phyloP scores from a whole-genome alignment of 2,113 vertebrate genomes.

The Delphinus delphis region DNA sequence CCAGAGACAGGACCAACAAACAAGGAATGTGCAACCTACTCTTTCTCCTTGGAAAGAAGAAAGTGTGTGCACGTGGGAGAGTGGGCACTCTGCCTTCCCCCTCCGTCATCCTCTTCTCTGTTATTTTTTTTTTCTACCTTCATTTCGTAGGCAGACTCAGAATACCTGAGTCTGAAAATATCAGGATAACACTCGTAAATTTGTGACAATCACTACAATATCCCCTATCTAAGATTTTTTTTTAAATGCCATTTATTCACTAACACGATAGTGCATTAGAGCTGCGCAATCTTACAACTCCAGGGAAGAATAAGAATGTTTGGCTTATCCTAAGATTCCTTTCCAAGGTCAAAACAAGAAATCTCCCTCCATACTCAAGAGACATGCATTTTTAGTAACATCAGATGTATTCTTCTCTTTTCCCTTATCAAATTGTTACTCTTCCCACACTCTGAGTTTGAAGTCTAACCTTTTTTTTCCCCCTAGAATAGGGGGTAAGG shows the following conservation, averaged over 20 bases:
- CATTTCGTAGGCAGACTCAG: constrained; percentile 46
- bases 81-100: not conserved
- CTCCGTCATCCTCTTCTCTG: not conserved
- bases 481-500: not conserved
- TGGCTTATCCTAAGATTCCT: constrained; percentile 50
- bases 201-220: constrained; percentile 77
- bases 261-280: constrained; percentile 48
- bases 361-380: constrained; percentile 52
- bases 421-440: constrained; percentile 41
- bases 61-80: not conserved
- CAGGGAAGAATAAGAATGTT: constrained; percentile 57
- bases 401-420: constrained; percentile 56
- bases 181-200: constrained; percentile 60
- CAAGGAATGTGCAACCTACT: constrained; percentile 48
- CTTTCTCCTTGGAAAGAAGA: constrained; percentile 68
- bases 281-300: constrained; percentile 33
- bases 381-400: constrained; percentile 43
- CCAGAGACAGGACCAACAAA: constrained; percentile 71
- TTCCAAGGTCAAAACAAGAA: constrained; percentile 61
- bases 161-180: constrained; percentile 62
- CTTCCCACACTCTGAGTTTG: constrained; percentile 38
- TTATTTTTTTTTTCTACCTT: constrained; percentile 51
- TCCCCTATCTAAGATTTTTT: constrained; percentile 26
- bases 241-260: constrained; percentile 23
- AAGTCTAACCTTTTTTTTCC: not conserved